phyloP scores from a whole-genome alignment of 2,797 vertebrate genomes.

The Acanthurus tractus region DNA sequence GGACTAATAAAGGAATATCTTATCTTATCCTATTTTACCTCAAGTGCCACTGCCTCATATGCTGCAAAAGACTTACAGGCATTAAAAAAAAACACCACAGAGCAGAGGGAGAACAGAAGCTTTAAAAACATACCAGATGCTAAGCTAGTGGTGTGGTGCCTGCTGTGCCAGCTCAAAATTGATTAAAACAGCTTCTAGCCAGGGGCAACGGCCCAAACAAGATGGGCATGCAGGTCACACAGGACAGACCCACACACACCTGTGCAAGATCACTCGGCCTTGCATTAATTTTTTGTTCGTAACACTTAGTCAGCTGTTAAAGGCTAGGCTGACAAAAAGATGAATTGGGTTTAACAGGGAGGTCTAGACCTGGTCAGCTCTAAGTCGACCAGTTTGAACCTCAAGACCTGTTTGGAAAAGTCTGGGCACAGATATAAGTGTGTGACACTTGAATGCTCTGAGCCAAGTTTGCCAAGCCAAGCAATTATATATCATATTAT shows the following conservation, averaged over 20 bases:
- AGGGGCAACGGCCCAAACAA: constrained; percentile 42
- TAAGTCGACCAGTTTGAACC: not conserved
- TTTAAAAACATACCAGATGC: constrained; percentile 74
- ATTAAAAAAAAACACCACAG: constrained; percentile 24
- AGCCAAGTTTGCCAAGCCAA: not conserved
- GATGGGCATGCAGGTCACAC: constrained; percentile 46
- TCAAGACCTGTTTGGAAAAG: not conserved
- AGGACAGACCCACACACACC: constrained; percentile 28
- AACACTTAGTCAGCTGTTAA: constrained; percentile 30
- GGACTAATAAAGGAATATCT: no score
- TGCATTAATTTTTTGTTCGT: constrained; percentile 22
- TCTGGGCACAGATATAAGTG: not conserved
- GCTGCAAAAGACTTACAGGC: constrained; percentile 15
- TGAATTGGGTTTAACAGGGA: constrained; percentile 29
- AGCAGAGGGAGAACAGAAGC: constrained; percentile 23
- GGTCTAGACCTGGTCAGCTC: constrained; percentile 14
- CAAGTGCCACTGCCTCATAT: not conserved
- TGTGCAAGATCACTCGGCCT: constrained; percentile 22
- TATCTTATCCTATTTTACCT: not conserved
- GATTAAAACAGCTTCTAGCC: constrained; percentile 54
- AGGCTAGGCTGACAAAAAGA: constrained; percentile 21
- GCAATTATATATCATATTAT: no score
- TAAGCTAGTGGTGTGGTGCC: constrained; percentile 36
- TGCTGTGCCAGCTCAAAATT: constrained; percentile 60
- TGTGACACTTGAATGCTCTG: not conserved